These are phyloP conservation scores for Drosophila varians DNA, from an alignment of 1,140 invertebrate species.

Conservation along the genomic window DNA sequence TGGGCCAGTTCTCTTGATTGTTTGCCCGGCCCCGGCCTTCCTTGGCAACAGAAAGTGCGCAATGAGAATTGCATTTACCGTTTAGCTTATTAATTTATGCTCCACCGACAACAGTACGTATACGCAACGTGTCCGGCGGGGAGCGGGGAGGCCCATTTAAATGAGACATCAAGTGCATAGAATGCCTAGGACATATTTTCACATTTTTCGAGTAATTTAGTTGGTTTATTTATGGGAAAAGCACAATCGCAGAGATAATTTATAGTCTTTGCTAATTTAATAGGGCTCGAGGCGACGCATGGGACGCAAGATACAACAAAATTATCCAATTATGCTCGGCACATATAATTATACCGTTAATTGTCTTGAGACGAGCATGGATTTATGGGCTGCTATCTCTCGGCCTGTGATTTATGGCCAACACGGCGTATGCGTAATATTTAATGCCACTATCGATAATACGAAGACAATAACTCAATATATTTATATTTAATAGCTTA, in stretches of 20 bases:
- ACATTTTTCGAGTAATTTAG: slow-evolving; percentile 23
- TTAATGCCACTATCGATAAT: neutral
- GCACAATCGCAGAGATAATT: slow-evolving; percentile 44
- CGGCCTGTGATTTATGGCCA: slow-evolving; percentile 30
- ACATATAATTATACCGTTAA: slow-evolving; percentile 61
- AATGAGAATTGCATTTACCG: slow-evolving; percentile 40
- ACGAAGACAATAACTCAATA: slow-evolving; percentile 30
- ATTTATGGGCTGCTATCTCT: slow-evolving; percentile 48
- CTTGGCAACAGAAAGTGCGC: slow-evolving; percentile 65
- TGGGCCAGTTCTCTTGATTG: slow-evolving; percentile 16
- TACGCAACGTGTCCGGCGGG: slow-evolving; percentile 50
- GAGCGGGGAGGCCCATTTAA: slow-evolving; percentile 5
- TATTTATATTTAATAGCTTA: slow-evolving; percentile 42
- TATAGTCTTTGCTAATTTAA: slow-evolving; percentile 44
- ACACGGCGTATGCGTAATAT: slow-evolving; percentile 11
- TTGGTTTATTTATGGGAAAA: slow-evolving; percentile 20
- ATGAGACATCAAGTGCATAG: slow-evolving; percentile 29
- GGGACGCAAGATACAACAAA: slow-evolving; percentile 35
- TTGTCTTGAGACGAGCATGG: slow-evolving; percentile 36
- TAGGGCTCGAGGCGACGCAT: slow-evolving; percentile 27
- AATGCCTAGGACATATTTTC: slow-evolving; percentile 21
- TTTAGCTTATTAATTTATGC: slow-evolving; percentile 53
- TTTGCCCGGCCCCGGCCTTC: neutral
- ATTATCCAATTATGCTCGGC: slow-evolving; percentile 46
- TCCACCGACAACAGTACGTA: slow-evolving; percentile 44